phyloP scores from a whole-genome alignment of 2,797 vertebrate genomes.

The Sparidentex hasta region DNA sequence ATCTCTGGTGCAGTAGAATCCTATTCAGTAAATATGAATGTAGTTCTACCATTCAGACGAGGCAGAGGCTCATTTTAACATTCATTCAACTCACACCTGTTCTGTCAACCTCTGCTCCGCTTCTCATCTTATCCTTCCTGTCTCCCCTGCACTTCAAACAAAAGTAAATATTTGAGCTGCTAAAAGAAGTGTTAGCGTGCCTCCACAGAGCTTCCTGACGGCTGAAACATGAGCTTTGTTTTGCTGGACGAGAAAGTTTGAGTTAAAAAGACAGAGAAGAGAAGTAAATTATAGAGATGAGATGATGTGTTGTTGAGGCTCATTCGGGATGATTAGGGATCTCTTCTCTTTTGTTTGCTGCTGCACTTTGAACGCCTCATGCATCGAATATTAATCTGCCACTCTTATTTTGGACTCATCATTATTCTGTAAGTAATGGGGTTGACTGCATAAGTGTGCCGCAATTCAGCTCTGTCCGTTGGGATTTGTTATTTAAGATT shows the following conservation, averaged over 20 bases:
- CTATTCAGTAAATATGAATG: neutral
- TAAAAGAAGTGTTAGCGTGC: constrained; percentile 53
- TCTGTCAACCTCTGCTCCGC: constrained; percentile 55
- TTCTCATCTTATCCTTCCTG: constrained; percentile 43
- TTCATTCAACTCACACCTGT: constrained; percentile 56
- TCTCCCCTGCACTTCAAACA: constrained; percentile 59
- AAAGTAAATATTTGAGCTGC: constrained; percentile 75
- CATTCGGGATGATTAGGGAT: neutral
- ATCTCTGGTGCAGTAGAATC: neutral
- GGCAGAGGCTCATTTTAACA: constrained; percentile 31
- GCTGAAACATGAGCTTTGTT: constrained; percentile 65
- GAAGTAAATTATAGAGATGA: constrained; percentile 25
- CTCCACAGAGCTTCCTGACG: constrained; percentile 57
- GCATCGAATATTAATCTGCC: constrained; percentile 61
- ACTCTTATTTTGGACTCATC: constrained; percentile 42
- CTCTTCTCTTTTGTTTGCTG: neutral
- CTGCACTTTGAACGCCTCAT: constrained; percentile 30
- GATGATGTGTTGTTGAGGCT: constrained; percentile 8
- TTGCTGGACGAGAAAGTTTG: constrained; percentile 30
- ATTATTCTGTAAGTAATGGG: constrained; percentile 36
- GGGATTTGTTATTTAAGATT: constrained; percentile 44
- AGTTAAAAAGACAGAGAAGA: constrained; percentile 16
- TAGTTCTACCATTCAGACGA: constrained; percentile 4
- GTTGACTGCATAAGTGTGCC: constrained; percentile 29
- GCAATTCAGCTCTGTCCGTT: constrained; percentile 9